Evolutionary conservation across 2,113 vertebrate species (phyloP).

Genomic region (Siniperca knerii): DNA sequence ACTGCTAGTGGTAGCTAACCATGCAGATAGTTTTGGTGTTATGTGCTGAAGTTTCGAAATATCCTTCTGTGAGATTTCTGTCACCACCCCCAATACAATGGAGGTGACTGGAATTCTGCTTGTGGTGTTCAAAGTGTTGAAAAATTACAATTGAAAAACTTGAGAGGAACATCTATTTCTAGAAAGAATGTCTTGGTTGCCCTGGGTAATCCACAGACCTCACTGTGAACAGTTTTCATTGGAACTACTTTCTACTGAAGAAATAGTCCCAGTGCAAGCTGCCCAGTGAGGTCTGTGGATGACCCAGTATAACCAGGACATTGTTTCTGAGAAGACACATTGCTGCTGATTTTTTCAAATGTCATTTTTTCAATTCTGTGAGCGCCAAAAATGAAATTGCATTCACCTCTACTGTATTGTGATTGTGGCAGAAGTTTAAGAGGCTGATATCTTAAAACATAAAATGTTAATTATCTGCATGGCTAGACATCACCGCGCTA

Average conservation of each 20-base stretch:
- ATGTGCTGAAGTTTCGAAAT: conserved; percentile 64
- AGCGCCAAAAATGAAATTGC: not conserved
- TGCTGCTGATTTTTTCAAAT: conserved; percentile 18
- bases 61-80: conserved; percentile 25
- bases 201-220: conserved; percentile 51
- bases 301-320: conserved; percentile 31
- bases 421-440: not conserved
- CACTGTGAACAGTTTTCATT: conserved; percentile 45
- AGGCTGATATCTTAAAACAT: not conserved
- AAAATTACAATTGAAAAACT: conserved; percentile 56
- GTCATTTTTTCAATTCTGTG: not conserved
- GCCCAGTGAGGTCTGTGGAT: conserved; percentile 51
- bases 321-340: conserved; percentile 28
- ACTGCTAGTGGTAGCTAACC: conserved; percentile 23
- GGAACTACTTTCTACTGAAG: conserved; percentile 41
- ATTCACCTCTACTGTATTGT: not conserved
- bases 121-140: conserved; percentile 61
- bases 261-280: conserved; percentile 39
- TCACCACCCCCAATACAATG: conserved; percentile 46
- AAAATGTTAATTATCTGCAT: not conserved
- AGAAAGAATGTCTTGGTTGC: conserved; percentile 49
- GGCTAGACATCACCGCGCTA: not conserved
- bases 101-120: conserved; percentile 49
- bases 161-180: conserved; percentile 50
- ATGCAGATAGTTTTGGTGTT: conserved; percentile 62